Conservation (phyloP, 1,140 invertebrate genomes). For the Papilio polyxenes region DNA sequence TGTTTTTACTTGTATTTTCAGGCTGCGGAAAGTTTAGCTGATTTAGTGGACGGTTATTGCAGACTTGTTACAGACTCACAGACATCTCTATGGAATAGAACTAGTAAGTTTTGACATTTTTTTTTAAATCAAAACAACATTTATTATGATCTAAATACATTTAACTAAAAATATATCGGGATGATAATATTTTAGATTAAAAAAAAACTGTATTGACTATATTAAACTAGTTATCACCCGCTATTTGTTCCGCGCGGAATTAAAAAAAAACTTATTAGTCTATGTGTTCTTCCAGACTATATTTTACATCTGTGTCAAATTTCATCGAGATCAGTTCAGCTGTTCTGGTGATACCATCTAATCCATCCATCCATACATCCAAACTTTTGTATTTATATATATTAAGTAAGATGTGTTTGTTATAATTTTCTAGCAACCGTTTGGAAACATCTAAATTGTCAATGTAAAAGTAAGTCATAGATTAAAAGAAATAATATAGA, state of each 20-base stretch:
- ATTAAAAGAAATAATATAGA: not conserved
- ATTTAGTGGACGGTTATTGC: slow-evolving; percentile 98
- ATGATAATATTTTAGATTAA: too few species aligned
- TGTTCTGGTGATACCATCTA: too few species aligned
- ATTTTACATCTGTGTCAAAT: too few species aligned
- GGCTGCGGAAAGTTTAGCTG: slow-evolving; percentile 96
- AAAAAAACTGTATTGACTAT: too few species aligned
- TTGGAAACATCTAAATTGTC: slow-evolving; percentile 89
- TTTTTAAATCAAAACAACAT: not conserved
- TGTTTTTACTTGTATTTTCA: slow-evolving; percentile 57
- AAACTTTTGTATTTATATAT: too few species aligned
- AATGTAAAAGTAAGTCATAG: slow-evolving; percentile 86
- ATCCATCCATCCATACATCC: too few species aligned
- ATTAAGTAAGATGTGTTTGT: not conserved
- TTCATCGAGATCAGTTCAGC: too few species aligned
- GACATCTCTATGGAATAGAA: slow-evolving; percentile 91
- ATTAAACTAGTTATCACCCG: not conserved
- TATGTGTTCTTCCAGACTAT: too few species aligned
- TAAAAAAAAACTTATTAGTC: too few species aligned
- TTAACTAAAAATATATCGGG: too few species aligned
- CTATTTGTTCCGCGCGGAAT: too few species aligned
- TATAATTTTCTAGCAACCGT: slow-evolving; percentile 84
- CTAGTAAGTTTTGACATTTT: slow-evolving; percentile 55
- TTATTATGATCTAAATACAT: not conserved
- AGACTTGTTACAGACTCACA: slow-evolving; percentile 88